phyloP scores from a whole-genome alignment of 2,113 vertebrate genomes.

The Salvelinus alpinus region DNA sequence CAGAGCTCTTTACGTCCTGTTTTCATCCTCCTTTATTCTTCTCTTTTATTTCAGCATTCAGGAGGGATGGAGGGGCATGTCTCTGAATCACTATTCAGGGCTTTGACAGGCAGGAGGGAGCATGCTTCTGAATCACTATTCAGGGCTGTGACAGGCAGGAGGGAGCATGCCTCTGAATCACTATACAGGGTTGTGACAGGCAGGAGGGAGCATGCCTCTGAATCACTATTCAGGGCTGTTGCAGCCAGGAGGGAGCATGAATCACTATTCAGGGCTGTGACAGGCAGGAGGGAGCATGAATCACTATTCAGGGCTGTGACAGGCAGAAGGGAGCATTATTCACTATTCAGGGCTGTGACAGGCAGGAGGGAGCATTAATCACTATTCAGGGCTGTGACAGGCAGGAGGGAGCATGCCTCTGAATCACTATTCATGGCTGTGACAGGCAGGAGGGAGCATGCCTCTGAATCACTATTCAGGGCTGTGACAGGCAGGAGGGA shows the following conservation, averaged over 20 bases:
- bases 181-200: slow-evolving; percentile 51
- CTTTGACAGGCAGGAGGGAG: too few species aligned
- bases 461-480: slow-evolving; percentile 32
- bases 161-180: too few species aligned
- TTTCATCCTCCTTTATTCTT: slow-evolving; percentile 11
- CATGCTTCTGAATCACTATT: too few species aligned
- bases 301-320: slow-evolving; percentile 58
- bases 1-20: slow-evolving; percentile 70
- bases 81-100: too few species aligned
- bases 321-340: slow-evolving; percentile 62
- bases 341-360: background rate
- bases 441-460: slow-evolving; percentile 72
- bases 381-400: too few species aligned
- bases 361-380: too few species aligned
- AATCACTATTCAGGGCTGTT: too few species aligned
- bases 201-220: slow-evolving; percentile 68
- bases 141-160: too few species aligned
- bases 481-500: slow-evolving; percentile 69
- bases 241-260: background rate
- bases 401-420: too few species aligned
- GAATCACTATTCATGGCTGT: slow-evolving; percentile 10
- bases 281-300: slow-evolving; percentile 66
- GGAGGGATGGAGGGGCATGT: too few species aligned
- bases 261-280: slow-evolving; percentile 56
- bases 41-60: slow-evolving; percentile 19